Evolutionary conservation across 2,888 invertebrate genomes (phyloP).

Genomic region (Rapana venosa): DNA sequence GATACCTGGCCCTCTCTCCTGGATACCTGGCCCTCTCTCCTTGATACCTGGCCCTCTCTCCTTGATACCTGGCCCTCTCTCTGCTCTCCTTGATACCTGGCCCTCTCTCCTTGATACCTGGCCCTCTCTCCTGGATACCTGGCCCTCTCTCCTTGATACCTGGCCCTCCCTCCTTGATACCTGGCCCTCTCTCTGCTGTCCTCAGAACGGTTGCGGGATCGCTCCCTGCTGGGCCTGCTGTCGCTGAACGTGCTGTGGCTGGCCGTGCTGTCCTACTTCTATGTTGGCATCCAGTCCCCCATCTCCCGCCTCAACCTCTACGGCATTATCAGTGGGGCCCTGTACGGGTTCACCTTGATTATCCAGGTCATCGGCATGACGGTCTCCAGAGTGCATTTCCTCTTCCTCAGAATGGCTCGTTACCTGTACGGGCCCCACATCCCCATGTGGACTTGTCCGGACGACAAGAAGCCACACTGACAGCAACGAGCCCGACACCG

Average conservation of each 20-base stretch:
- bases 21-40: too few relatives aligned
- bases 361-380: conserved; percentile 64
- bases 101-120: too few relatives aligned
- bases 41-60: too few relatives aligned
- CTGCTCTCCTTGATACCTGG: too few relatives aligned
- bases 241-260: conserved; percentile 61
- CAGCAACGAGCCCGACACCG: neutral
- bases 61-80: too few relatives aligned
- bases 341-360: conserved; percentile 62
- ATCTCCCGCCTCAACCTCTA: conserved; percentile 62
- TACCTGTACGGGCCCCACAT: conserved; percentile 53
- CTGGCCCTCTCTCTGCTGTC: too few relatives aligned
- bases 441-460: conserved; percentile 56
- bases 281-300: conserved; percentile 56
- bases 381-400: conserved; percentile 54
- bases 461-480: conserved; percentile 44
- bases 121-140: too few relatives aligned
- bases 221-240: conserved; percentile 55
- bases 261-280: conserved; percentile 59
- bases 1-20: too few relatives aligned
- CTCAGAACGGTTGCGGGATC: conserved; percentile 51
- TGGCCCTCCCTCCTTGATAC: too few relatives aligned
- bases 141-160: too few relatives aligned
- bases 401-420: conserved; percentile 53
- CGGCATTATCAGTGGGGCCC: conserved; percentile 62